These are phyloP conservation scores for Hypselothyrea guttata DNA, from an alignment of 2,888 invertebrate species.

Conservation along the genomic window DNA sequence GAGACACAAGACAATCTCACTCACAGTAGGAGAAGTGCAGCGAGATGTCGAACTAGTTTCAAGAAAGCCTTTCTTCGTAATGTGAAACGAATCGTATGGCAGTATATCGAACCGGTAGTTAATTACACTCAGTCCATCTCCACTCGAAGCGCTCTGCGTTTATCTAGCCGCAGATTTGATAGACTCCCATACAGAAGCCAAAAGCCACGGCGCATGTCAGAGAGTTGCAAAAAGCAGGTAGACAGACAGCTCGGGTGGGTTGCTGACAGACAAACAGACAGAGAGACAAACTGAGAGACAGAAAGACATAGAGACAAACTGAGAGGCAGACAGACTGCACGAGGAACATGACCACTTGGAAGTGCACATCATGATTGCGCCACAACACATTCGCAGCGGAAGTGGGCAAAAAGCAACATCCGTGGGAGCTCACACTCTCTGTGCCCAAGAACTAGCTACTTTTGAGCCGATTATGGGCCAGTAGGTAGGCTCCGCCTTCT, in stretches of 20 bases:
- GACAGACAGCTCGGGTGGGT: conserved; percentile 1
- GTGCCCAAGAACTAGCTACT: neutral
- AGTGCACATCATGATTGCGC: conserved; percentile 14
- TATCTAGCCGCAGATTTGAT: neutral
- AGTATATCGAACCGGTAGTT: conserved; percentile 25
- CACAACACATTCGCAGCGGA: conserved; percentile 59
- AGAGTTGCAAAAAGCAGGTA: neutral
- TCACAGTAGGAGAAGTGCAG: conserved; percentile 30
- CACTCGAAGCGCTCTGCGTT: conserved; percentile 15
- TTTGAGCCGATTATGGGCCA: no score
- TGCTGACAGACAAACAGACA: conserved; percentile 8
- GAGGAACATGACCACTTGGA: neutral
- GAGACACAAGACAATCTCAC: no score
- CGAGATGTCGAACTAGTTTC: conserved; percentile 66
- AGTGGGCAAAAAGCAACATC: conserved; percentile 52
- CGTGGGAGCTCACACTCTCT: conserved; percentile 41
- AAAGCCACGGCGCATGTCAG: neutral
- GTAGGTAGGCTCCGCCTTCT: neutral
- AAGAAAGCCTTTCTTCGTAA: conserved; percentile 64
- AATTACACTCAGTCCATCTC: conserved; percentile 23
- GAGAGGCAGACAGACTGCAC: conserved; percentile 8
- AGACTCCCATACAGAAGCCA: no score
- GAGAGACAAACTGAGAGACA: conserved; percentile 1
- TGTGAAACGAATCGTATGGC: conserved; percentile 32
- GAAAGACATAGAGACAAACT: conserved; percentile 2